A percentile compares a stretch with the other conserved stretches of the same genome.
Evolutionary conservation across 2,888 invertebrate genomes (phyloP).

Genomic region (Unio pictorum): DNA sequence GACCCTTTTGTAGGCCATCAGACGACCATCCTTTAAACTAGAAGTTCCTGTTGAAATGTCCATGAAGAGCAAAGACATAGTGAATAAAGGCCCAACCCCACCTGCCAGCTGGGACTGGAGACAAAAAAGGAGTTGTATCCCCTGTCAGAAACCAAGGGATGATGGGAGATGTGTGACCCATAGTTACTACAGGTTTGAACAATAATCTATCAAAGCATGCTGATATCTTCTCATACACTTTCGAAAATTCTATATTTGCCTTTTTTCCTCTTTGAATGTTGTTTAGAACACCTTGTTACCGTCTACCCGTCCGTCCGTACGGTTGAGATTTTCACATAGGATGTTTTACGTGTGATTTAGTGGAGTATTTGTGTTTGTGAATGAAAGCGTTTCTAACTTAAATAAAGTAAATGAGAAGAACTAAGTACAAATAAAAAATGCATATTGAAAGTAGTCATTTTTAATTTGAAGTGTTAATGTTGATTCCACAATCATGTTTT

Average conservation of each 20-base stretch:
- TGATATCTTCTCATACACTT: neutral
- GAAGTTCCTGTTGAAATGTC: neutral
- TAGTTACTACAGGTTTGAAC: slow-evolving; percentile 41
- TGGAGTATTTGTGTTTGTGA: no score
- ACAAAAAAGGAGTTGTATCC: slow-evolving; percentile 34
- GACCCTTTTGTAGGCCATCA: neutral
- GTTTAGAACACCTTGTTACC: no score
- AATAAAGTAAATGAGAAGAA: no score
- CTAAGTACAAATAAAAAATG: no score
- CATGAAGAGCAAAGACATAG: neutral
- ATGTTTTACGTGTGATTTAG: no score
- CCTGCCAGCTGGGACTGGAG: slow-evolving; percentile 48
- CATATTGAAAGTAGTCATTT: no score
- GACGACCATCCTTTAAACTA: neutral
- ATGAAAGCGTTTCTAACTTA: no score
- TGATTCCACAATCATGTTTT: no score
- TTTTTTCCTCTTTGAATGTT: neutral
- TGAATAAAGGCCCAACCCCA: no score
- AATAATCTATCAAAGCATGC: neutral
- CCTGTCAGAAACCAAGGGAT: slow-evolving; percentile 58
- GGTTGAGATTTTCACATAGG: no score
- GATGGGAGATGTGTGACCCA: slow-evolving; percentile 54
- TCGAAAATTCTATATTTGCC: neutral
- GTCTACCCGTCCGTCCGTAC: no score
- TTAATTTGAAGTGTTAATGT: no score